Conservation (phyloP, 2,113 vertebrate species). For the Anthoscopus minutus region DNA sequence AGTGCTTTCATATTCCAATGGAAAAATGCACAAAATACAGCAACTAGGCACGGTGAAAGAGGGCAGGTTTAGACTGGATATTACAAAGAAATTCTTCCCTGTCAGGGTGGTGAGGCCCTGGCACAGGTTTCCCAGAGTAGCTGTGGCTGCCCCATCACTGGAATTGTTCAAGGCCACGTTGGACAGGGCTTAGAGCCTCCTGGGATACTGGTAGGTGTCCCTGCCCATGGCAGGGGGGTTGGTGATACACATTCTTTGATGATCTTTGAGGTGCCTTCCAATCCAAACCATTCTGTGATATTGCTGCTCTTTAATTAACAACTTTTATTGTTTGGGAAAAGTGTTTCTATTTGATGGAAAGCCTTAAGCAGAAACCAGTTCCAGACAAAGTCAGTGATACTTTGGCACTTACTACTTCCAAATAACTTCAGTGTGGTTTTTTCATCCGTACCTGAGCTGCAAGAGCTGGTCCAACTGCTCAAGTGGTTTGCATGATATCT, state of each 20-base stretch:
- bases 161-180: background rate
- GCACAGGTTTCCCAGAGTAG: background rate
- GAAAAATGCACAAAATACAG: background rate
- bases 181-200: background rate
- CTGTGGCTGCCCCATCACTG: background rate
- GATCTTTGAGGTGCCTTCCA: background rate
- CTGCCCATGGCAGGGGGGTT: background rate
- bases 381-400: background rate
- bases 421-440: background rate
- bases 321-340: background rate
- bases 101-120: too few relatives aligned
- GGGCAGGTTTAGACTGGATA: background rate
- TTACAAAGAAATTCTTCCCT: background rate
- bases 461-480: background rate
- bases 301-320: background rate
- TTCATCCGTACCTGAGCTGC: background rate
- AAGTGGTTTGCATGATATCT: background rate
- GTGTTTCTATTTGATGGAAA: background rate
- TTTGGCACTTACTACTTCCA: background rate
- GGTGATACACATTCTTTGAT: too few relatives aligned
- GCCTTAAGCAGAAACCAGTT: background rate
- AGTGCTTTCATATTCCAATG: background rate
- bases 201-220: background rate
- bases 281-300: background rate
- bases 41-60: background rate